Percentiles rank a stretch among this genome's conserved stretches.
phyloP scores from a whole-genome alignment of 2,113 vertebrate genomes.

The Gnathonemus longibarbis region DNA sequence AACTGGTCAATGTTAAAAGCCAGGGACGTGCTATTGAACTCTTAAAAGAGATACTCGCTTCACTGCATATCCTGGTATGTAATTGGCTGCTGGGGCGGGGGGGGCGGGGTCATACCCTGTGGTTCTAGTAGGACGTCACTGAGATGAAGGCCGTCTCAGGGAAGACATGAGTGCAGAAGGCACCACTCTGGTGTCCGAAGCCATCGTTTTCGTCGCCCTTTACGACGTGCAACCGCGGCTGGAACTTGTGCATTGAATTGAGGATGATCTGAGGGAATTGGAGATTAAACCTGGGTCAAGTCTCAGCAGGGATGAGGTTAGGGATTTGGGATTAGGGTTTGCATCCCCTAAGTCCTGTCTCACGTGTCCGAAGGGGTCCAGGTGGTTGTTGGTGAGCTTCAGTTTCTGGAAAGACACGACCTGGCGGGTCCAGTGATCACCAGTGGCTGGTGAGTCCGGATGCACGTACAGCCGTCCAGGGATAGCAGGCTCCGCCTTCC shows the following conservation, averaged over 20 bases:
- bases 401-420: slow-evolving; percentile 95
- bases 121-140: slow-evolving; percentile 95
- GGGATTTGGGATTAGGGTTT: not conserved
- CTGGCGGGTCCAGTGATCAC: slow-evolving; percentile 93
- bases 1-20: not conserved
- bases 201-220: slow-evolving; percentile 97
- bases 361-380: slow-evolving; percentile 95
- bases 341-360: slow-evolving; percentile 44
- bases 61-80: not conserved
- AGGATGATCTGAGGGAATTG: slow-evolving; percentile 79
- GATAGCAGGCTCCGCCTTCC: slow-evolving; percentile 91
- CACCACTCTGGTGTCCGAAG: slow-evolving; percentile 92
- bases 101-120: slow-evolving; percentile 68
- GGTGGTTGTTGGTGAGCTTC: slow-evolving; percentile 95
- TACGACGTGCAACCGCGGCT: slow-evolving; percentile 88
- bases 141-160: slow-evolving; percentile 92
- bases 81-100: not conserved
- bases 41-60: not conserved
- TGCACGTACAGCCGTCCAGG: slow-evolving; percentile 89
- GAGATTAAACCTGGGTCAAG: not conserved
- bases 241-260: slow-evolving; percentile 98
- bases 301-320: not conserved
- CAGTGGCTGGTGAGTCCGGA: slow-evolving; percentile 85
- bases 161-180: slow-evolving; percentile 92
- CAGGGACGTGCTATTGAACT: not conserved